A percentile compares a stretch with the other conserved stretches of the same genome.
phyloP scores from a whole-genome alignment of 2,888 invertebrate species.

The Schizaphis graminum region DNA sequence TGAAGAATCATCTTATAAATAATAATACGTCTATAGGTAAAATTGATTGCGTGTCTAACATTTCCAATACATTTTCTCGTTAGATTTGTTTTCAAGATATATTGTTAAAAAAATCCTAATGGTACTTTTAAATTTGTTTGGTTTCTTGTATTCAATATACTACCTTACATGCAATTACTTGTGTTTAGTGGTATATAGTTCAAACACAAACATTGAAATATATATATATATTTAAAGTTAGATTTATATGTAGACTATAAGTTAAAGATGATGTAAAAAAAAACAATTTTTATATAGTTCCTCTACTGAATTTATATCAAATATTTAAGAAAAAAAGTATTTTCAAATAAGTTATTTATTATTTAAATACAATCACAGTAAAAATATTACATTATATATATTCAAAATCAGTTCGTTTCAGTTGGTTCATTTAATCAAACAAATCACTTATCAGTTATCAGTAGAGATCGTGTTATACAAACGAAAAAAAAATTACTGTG shows the following conservation, averaged over 20 bases:
- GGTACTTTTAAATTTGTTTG: constrained; percentile 28
- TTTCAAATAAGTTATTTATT: not conserved
- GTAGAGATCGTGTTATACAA: not conserved
- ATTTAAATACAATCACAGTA: not conserved
- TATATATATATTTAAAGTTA: not conserved
- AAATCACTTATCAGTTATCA: constrained; percentile 29
- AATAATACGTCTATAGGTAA: not conserved
- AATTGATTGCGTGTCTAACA: not conserved
- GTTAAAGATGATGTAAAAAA: not conserved
- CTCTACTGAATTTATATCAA: not conserved
- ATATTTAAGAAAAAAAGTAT: not conserved
- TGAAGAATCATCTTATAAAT: not conserved
- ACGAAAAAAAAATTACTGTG: not conserved
- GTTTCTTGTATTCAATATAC: not conserved
- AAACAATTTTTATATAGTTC: not conserved
- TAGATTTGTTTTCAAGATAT: constrained; percentile 31
- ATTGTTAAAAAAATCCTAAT: not conserved
- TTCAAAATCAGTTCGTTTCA: constrained; percentile 8
- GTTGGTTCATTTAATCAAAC: not conserved
- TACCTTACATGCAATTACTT: not conserved
- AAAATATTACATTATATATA: not conserved
- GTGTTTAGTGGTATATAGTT: not conserved
- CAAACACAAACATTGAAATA: not conserved
- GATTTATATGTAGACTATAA: not conserved
- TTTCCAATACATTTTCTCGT: not conserved